These are phyloP conservation scores for Hesperia comma DNA, from an alignment of 2,888 invertebrate genomes.

Conservation along the genomic window DNA sequence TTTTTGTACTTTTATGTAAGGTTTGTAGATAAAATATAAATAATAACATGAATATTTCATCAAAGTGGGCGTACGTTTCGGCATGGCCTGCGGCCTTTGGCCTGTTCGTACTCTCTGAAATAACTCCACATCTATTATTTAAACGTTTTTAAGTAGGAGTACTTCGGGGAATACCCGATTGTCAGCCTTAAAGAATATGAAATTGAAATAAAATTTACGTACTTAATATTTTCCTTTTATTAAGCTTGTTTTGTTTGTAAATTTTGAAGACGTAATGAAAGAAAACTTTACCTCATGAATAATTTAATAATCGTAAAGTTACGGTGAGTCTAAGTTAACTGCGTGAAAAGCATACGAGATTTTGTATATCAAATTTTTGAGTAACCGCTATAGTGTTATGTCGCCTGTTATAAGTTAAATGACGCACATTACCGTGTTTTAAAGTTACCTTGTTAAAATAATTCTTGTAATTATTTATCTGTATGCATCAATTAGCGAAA, in stretches of 20 bases:
- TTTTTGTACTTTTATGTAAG: too few relatives aligned
- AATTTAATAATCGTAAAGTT: too few relatives aligned
- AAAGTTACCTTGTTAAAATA: too few relatives aligned
- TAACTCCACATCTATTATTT: conserved; percentile 24
- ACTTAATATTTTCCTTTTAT: conserved; percentile 18
- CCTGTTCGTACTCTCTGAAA: conserved; percentile 5
- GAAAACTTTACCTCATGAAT: not conserved
- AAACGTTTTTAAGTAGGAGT: conserved; percentile 20
- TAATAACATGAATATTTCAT: conserved; percentile 5
- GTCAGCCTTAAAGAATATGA: conserved; percentile 15
- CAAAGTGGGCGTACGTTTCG: not conserved
- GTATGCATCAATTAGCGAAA: too few relatives aligned
- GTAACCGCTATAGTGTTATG: too few relatives aligned
- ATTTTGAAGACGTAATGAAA: not conserved
- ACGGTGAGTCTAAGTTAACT: too few relatives aligned
- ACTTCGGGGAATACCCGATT: conserved; percentile 18
- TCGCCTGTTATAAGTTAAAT: too few relatives aligned
- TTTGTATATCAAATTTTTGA: too few relatives aligned
- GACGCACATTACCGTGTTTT: too few relatives aligned
- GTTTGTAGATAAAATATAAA: not conserved
- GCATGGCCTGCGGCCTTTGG: not conserved
- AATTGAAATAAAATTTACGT: conserved; percentile 13
- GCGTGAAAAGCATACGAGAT: too few relatives aligned
- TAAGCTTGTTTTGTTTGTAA: not conserved
- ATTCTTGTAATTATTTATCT: too few relatives aligned